A percentile compares a stretch with the other conserved stretches of the same genome.
phyloP scores from a whole-genome alignment of 2,113 vertebrate species.

The Terrapene triunguis region DNA sequence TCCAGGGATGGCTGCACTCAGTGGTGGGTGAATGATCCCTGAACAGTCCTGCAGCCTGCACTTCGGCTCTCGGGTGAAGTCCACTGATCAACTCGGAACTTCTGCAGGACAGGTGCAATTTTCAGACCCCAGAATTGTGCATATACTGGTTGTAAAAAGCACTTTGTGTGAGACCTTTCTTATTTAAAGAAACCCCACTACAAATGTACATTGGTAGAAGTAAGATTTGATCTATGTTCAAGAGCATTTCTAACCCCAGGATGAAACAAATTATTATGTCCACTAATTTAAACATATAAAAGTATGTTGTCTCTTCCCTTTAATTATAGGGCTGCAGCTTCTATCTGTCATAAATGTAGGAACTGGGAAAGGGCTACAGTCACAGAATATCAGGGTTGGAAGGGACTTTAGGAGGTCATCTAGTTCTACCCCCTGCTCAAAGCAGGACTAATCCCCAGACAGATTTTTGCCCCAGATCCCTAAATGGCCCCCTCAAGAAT shows the following conservation, averaged over 20 bases:
- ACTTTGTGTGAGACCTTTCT: not conserved
- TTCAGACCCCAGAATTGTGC: not conserved
- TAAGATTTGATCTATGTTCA: rapidly evolving
- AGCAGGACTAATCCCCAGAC: no score
- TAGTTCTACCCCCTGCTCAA: no score
- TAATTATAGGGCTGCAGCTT: not conserved
- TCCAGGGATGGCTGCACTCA: not conserved
- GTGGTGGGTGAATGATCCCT: not conserved
- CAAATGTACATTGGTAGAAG: not conserved
- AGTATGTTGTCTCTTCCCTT: not conserved
- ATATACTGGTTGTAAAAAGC: not conserved
- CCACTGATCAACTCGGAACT: not conserved
- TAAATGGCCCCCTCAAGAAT: no score
- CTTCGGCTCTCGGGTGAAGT: not conserved
- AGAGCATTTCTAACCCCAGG: not conserved
- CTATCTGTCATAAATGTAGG: not conserved
- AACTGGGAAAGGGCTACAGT: not conserved
- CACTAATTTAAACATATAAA: not conserved
- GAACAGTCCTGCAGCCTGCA: not conserved
- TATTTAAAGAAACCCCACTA: not conserved
- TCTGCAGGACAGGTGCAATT: not conserved
- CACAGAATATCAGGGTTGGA: no score
- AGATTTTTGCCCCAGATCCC: no score
- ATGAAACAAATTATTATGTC: not conserved
- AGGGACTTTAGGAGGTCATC: no score